Evolutionary conservation across 2,113 vertebrate genomes (phyloP).

Genomic region (Alectura lathami): DNA sequence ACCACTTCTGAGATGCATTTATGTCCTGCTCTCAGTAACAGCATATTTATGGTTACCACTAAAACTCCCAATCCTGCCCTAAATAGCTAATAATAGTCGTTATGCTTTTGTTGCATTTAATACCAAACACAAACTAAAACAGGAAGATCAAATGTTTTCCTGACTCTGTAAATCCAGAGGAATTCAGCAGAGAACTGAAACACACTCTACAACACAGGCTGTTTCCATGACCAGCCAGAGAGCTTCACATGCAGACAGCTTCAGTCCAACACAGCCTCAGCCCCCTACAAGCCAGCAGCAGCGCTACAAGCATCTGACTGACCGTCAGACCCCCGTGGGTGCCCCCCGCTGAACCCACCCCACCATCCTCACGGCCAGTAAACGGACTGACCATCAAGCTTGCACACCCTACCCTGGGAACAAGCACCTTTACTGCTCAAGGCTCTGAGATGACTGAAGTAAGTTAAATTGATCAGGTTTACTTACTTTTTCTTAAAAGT

Average conservation of each 20-base stretch:
- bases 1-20: background rate
- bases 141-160: background rate
- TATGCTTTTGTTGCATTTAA: background rate
- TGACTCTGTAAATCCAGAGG: background rate
- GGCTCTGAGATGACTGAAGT: background rate
- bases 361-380: background rate
- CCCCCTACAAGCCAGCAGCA: background rate
- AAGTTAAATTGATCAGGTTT: background rate
- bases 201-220: background rate
- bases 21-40: background rate
- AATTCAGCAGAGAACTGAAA: background rate
- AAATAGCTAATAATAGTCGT: background rate
- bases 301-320: too few relatives aligned
- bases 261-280: background rate
- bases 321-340: accelerated
- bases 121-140: background rate
- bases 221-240: background rate
- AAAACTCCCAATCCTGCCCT: background rate
- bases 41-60: background rate
- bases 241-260: accelerated
- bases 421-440: background rate
- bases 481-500: background rate
- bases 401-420: background rate
- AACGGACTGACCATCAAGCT: background rate
- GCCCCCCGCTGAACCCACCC: background rate